Conservation (phyloP, 23 tunicate genomes). For the Aplidium turbinatum region DNA sequence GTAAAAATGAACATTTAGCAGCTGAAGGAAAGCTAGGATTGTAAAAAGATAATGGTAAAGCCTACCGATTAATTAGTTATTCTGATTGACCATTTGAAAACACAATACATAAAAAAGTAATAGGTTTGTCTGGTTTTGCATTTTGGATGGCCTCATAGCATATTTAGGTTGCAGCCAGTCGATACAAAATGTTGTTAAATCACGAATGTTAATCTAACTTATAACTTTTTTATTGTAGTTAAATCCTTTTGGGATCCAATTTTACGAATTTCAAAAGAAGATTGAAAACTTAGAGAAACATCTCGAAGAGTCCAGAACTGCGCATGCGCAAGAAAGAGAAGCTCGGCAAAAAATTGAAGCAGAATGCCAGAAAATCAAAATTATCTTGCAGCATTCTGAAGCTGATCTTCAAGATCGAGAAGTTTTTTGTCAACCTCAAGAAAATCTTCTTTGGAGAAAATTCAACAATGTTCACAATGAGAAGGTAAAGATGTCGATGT, state of each 20-base stretch:
- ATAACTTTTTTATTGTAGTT: not conserved
- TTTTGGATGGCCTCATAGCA: no score
- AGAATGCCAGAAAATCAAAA: slow-evolving; percentile 55
- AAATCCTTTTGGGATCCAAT: not conserved
- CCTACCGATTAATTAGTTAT: no score
- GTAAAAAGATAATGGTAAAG: no score
- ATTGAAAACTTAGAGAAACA: slow-evolving; percentile 63
- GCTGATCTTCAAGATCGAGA: slow-evolving; percentile 45
- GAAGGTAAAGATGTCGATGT: not conserved
- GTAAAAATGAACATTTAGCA: no score
- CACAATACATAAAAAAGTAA: no score
- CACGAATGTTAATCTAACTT: no score
- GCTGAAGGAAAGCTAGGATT: no score
- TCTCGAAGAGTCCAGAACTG: slow-evolving; percentile 46
- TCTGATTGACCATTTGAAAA: no score
- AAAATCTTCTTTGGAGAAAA: no score
- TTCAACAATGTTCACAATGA: not conserved
- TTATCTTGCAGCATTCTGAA: slow-evolving; percentile 56
- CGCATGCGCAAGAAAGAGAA: slow-evolving; percentile 75
- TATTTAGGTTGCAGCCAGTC: no score
- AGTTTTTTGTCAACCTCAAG: slow-evolving; percentile 14
- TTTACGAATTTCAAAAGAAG: slow-evolving; percentile 38
- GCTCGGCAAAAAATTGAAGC: slow-evolving; percentile 59
- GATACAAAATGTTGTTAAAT: no score
- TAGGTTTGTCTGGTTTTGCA: no score